These are phyloP conservation scores for Carassius auratus DNA, from an alignment of 2,113 vertebrate species.

Conservation along the genomic window DNA sequence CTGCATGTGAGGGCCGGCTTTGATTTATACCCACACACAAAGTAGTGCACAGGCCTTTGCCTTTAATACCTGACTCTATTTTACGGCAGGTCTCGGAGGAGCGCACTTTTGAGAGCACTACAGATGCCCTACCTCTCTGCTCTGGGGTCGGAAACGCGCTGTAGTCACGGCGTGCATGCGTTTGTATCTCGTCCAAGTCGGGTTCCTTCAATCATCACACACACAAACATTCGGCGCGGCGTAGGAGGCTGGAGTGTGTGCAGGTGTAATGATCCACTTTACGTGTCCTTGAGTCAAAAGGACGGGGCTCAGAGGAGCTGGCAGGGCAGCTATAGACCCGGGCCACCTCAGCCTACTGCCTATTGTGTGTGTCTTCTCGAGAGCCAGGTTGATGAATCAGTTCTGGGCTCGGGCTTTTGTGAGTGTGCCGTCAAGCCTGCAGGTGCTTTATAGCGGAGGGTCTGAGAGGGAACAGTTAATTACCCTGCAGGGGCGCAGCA, in stretches of 20 bases:
- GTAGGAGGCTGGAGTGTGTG: conserved; percentile 59
- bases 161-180: conserved; percentile 7
- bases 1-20: conserved; percentile 68
- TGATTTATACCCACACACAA: conserved; percentile 71
- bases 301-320: conserved; percentile 64
- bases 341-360: conserved; percentile 65
- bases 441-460: conserved; percentile 77
- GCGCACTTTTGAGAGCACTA: neutral
- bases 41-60: conserved; percentile 52
- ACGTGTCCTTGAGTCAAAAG: conserved; percentile 56
- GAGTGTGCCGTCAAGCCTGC: conserved; percentile 72
- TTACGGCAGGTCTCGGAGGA: conserved; percentile 37
- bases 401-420: conserved; percentile 67
- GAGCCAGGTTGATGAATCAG: conserved; percentile 63
- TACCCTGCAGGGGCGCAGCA: conserved; percentile 48
- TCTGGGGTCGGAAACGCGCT: neutral
- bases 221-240: conserved; percentile 41
- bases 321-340: conserved; percentile 71
- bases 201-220: conserved; percentile 24
- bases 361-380: conserved; percentile 70
- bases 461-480: conserved; percentile 68
- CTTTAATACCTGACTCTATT: conserved; percentile 45
- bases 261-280: conserved; percentile 64
- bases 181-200: conserved; percentile 23
- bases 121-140: neutral